A percentile compares a stretch with the other conserved stretches of the same genome.
These are phyloP conservation scores for Heliconius eleuchia DNA, from an alignment of 1,140 invertebrate species.

Conservation along the genomic window DNA sequence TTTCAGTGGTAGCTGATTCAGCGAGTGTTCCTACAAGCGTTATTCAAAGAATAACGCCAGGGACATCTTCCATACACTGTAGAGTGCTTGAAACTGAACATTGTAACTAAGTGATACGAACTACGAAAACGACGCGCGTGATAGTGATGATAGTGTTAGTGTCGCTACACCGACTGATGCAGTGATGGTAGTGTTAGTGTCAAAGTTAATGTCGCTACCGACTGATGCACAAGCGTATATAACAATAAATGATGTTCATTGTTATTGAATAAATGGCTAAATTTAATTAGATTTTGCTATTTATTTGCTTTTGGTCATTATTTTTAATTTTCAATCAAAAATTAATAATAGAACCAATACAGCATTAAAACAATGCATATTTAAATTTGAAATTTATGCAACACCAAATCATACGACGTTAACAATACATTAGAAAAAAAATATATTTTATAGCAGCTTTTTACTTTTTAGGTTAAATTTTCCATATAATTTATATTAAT, in stretches of 20 bases:
- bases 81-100: constrained; percentile 32
- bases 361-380: no score
- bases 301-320: background rate
- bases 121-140: constrained; percentile 35
- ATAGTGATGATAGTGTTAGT: constrained; percentile 20
- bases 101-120: constrained; percentile 33
- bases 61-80: constrained; percentile 76
- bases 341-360: no score
- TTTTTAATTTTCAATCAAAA: background rate
- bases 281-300: background rate
- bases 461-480: background rate
- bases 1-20: constrained; percentile 80
- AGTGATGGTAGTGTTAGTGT: constrained; percentile 18
- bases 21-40: constrained; percentile 76
- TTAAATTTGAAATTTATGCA: no score
- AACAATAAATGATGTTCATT: background rate
- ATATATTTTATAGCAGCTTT: background rate
- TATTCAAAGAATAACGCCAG: constrained; percentile 77
- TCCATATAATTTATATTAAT: background rate
- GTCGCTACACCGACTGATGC: background rate
- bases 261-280: background rate
- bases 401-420: no score
- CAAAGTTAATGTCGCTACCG: background rate
- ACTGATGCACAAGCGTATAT: constrained; percentile 7
- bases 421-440: background rate